Percentiles rank a stretch among this genome's conserved stretches.
Evolutionary conservation across 1,140 invertebrate species (phyloP).

Genomic region (Aphis craccivora): DNA sequence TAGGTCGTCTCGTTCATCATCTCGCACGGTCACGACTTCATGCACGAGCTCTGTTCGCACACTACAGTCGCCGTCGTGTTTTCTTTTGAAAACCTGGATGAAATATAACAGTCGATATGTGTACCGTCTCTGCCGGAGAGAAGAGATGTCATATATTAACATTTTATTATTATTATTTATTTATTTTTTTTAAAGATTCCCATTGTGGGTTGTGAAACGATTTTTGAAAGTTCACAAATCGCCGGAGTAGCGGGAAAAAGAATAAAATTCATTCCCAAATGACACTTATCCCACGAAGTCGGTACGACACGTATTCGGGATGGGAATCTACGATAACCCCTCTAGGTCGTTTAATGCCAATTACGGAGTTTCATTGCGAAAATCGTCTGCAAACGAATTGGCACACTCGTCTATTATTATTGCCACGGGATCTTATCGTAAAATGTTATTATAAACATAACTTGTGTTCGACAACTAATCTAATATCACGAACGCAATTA

Average conservation of each 20-base stretch:
- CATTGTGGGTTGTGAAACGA: constrained; percentile 13
- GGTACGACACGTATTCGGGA: constrained; percentile 9
- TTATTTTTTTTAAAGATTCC: not conserved
- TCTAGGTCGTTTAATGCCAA: constrained; percentile 13
- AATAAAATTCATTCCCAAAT: constrained; percentile 20
- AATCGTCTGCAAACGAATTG: not conserved
- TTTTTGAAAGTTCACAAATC: constrained; percentile 28
- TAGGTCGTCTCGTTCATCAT: not conserved
- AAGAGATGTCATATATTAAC: not conserved
- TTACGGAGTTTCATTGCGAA: constrained; percentile 20
- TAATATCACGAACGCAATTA: constrained; percentile 29
- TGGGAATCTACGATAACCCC: not conserved
- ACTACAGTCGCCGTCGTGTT: not conserved
- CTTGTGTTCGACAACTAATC: not conserved
- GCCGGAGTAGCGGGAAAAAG: not conserved
- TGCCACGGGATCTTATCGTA: not conserved
- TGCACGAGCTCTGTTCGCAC: constrained; percentile 28
- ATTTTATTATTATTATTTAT: not conserved
- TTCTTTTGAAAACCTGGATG: constrained; percentile 19
- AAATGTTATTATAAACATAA: constrained; percentile 15
- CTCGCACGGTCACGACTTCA: constrained; percentile 45
- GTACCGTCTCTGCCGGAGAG: not conserved
- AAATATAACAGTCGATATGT: constrained; percentile 47
- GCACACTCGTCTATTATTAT: not conserved
- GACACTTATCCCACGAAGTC: not conserved